Evolutionary conservation across 2,888 invertebrate species (phyloP).

Genomic region (Diogma glabrata): DNA sequence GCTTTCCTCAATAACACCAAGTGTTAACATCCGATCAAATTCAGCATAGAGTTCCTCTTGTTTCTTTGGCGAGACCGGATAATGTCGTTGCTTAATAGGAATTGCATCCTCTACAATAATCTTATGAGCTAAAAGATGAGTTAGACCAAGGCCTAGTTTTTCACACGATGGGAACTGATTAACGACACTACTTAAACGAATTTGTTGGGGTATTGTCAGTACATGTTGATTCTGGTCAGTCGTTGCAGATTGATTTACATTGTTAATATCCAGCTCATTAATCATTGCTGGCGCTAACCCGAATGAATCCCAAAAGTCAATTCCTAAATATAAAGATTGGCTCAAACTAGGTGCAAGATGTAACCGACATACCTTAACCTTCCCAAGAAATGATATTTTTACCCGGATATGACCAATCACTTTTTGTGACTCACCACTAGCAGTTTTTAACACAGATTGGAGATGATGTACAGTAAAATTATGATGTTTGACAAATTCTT

Average conservation of each 20-base stretch:
- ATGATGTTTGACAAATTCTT: not conserved
- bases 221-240: not conserved
- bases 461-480: too few relatives aligned
- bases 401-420: too few relatives aligned
- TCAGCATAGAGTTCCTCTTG: slow-evolving; percentile 12
- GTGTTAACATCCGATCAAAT: slow-evolving; percentile 22
- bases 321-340: not conserved
- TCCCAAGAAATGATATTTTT: too few relatives aligned
- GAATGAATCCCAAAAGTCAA: not conserved
- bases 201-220: not conserved
- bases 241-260: not conserved
- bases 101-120: not conserved
- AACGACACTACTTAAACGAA: not conserved
- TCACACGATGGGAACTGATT: not conserved
- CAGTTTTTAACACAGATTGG: too few relatives aligned
- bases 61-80: not conserved
- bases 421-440: too few relatives aligned
- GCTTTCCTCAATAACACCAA: slow-evolving; percentile 21
- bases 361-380: not conserved
- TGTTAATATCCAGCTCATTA: not conserved
- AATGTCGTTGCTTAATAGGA: slow-evolving; percentile 1
- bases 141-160: not conserved
- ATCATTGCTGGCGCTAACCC: not conserved
- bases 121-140: not conserved
- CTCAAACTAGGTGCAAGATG: not conserved